Base-by-base conservation (phyloP, 37 sponge, comb jelly and placozoan genomes). In the Ianthella basta region DNA sequence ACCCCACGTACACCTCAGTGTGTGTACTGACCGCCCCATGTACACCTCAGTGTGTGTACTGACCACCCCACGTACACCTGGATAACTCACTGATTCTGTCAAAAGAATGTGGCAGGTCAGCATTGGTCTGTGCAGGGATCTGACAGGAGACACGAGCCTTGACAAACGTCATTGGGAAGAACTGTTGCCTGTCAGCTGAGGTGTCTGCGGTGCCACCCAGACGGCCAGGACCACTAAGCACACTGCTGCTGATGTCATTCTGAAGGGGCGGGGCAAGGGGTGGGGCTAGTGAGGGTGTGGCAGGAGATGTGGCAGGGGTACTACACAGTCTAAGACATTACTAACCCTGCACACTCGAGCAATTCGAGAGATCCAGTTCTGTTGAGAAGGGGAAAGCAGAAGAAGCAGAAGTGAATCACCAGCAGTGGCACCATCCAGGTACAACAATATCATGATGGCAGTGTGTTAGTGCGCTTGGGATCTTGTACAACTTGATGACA, bases 141-240 rank as follows among this genome's bases (percentile, higher is more conserved):
- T 30, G 29, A 30, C 70, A 69, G 33, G 70, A 69, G 29, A 69
- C 27, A 6, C 70, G 18, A 69, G 70, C 70, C 27, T 69, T 69
- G 70, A 69, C 70, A 69, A 69, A 69, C 34, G 70, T 69, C 19
- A 69, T 35, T 32, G 70, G 70, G 25, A 32, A 69, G 27, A 44
- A 44, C 50, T 44, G 50, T 8, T 44, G 50, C 8, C 8, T 8
- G 50, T 44, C 50, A 44, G 3, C 8, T 10, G 10, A 10, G 33
- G 10, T 34, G 18, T 30, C 33, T 34, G 1, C 34, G 1, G 33
- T n/a, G 18, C 34, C 35, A 1, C 27, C 70, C 29, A 3, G 1
- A 30, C 1, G 1, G 18, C 3, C 27, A 18, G 4, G 12, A 30
- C 70, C 35, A 30, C 18, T 32, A 4, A 61, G 27, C 70, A 69